Evolutionary conservation across 2,797 vertebrate species (phyloP), one percentile per base, ranked within the genome.

Genomic region (Cirrhinus mrigala): DNA sequence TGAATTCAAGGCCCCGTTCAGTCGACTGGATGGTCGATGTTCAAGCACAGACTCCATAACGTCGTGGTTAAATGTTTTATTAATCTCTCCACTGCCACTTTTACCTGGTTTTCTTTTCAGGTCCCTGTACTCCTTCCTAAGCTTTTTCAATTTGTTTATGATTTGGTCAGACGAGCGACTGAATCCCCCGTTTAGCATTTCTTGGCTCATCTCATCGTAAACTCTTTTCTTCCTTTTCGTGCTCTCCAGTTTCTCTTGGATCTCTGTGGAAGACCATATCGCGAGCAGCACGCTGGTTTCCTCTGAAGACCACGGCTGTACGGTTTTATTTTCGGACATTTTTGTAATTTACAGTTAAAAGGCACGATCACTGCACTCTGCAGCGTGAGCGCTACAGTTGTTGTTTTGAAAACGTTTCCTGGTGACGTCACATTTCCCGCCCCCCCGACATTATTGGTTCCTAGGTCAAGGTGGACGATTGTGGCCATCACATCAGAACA

Each of bases 181-280:
- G 33, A 82, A 73, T 29, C 68, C 68, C 8, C 58, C 66, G 48
- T 82, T 54, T 66, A 27, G 27, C 80, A 82, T 69, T 50, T 82
- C 80, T 54, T 82, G 64, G 22, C 64, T 73, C 27, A 82, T 69
- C 18, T 82, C 80, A 8, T 40, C 48, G 40, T 82, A 82, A 40
- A 82, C 64, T 11, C 14, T 71, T 16, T 54, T 56, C 66, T 70
- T 82, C 37, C 18, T 69, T 18, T 4, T 40, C 8, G 66, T 6
- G 33, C 66, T 60, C 40, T 75, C 69, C n/a, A 83, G 7, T 33
- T 83, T 83, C 24, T 83, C 33, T 29, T 81, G 79, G 46, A 81
- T 81, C 79, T 81, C 79, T n/a, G 79, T 22, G 2, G 79, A 81
- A 33, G 79, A 54, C 62, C 79, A 81, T 66, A 81, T 81, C 20